Evolutionary conservation across 2,797 vertebrate genomes (phyloP).

Genomic region (Salarias fasciatus): DNA sequence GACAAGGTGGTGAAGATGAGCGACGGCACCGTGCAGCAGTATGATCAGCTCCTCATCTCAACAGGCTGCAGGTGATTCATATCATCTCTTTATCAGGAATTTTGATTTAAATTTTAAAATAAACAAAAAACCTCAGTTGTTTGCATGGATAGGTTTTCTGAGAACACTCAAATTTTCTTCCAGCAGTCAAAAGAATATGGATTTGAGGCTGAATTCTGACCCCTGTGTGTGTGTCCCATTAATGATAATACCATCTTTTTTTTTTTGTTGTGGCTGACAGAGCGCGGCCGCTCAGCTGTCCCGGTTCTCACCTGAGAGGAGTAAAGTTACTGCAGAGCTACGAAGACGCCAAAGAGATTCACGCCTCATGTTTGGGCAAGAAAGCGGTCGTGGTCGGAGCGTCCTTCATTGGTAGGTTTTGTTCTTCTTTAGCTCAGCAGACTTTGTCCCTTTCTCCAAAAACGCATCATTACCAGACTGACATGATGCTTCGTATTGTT

Average conservation of each 20-base stretch:
- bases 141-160: no score
- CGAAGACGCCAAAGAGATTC: conserved; percentile 84
- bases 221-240: no score
- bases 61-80: conserved; percentile 85
- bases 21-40: conserved; percentile 81
- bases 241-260: no score
- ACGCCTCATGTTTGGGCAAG: conserved; percentile 73
- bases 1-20: conserved; percentile 77
- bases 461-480: neutral
- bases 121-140: neutral
- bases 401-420: conserved; percentile 87
- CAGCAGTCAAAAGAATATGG: no score
- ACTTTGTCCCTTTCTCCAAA: neutral
- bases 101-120: no score
- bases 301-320: conserved; percentile 84
- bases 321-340: conserved; percentile 81
- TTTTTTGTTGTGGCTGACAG: conserved; percentile 61
- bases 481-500: neutral
- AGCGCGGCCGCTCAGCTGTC: conserved; percentile 78
- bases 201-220: no score
- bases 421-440: no score
- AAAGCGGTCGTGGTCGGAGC: conserved; percentile 84
- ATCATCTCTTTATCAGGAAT: neutral
- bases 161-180: no score
- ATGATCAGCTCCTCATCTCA: conserved; percentile 88